Evolutionary conservation across 2,888 invertebrate species (phyloP), one percentile per base, ranked within the genome.

Genomic region (Toxonevra muliebris): DNA sequence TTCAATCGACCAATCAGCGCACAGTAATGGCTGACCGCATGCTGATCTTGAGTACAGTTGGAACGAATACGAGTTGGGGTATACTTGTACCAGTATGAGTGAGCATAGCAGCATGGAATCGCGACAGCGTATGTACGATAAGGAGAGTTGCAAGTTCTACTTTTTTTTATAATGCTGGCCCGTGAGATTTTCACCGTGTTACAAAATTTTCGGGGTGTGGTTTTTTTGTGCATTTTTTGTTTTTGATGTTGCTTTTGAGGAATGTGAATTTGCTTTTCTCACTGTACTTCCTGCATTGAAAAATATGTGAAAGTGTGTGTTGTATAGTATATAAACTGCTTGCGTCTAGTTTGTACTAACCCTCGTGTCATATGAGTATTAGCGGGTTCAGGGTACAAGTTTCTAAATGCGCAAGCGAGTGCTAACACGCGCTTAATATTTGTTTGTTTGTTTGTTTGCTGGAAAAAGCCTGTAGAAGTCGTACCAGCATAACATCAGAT

Each of bases 1-100:
- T 70, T 73, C 58, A 68, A 68, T 70, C 73, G 71, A 76, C 85
- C 85, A 85, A 85, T 85, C 82, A 76, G 74, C 74, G 69, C 52
- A 52, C 71, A 79, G 81, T 77, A 79, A 82, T 84, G 83, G 82
- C 80, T 70, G 78, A 75, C 75, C 74, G 71, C 75, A 72, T 71
- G 77, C 70, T 69, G 77, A 70, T 68, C 50, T 58, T 20, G 55
- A 55, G 30, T 15, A 40, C 55, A 40, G 40, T 30, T 30, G 30
- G 30, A 30, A 30, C 30, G 30, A 30, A 30, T 30, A 30, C 7
- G 30, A 30, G 7, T 30, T 30, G 30, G 30, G 30, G 30, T 30
- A 30, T 7, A 30, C 30, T 30, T 30, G 30, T 30, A 30, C 30
- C 30, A 30, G 30, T 30, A 30, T 30, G 30, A 30, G 30, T 30